These are phyloP conservation scores for Brachionus asplanchnoidis DNA, from an alignment of 1,140 invertebrate genomes.

Conservation along the genomic window DNA sequence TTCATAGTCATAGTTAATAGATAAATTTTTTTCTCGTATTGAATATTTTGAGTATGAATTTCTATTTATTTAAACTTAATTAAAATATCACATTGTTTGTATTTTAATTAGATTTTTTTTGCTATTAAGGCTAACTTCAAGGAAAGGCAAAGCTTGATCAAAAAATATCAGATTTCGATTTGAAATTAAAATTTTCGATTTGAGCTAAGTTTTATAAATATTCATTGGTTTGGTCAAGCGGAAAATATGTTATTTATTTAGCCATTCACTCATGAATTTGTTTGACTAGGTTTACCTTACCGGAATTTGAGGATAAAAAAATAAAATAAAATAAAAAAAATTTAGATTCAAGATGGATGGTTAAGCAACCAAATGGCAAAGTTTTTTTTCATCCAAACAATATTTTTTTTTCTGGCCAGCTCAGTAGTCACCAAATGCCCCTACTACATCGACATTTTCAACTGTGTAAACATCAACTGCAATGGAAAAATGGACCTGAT, in stretches of 20 bases:
- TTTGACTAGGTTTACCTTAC: neutral
- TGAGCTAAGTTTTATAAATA: neutral
- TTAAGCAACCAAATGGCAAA: neutral
- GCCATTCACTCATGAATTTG: neutral
- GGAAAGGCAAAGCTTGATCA: neutral
- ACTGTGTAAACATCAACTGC: slow-evolving; percentile 25
- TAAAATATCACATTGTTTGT: neutral
- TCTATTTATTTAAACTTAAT: neutral
- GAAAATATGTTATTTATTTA: neutral
- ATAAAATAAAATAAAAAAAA: neutral
- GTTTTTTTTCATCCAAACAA: neutral
- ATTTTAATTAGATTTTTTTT: neutral
- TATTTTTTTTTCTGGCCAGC: neutral
- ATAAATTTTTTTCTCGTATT: neutral
- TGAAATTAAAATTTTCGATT: neutral
- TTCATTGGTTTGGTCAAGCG: neutral
- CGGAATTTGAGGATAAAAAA: neutral
- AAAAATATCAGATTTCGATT: neutral
- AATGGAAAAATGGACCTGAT: neutral
- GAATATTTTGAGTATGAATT: neutral
- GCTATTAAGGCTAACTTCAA: neutral
- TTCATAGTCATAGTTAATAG: neutral
- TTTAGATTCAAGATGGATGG: neutral
- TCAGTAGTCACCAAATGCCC: neutral
- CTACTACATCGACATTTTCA: neutral